These are phyloP conservation scores for Metellina segmentata DNA, from an alignment of 2,888 invertebrate genomes.

Conservation along the genomic window DNA sequence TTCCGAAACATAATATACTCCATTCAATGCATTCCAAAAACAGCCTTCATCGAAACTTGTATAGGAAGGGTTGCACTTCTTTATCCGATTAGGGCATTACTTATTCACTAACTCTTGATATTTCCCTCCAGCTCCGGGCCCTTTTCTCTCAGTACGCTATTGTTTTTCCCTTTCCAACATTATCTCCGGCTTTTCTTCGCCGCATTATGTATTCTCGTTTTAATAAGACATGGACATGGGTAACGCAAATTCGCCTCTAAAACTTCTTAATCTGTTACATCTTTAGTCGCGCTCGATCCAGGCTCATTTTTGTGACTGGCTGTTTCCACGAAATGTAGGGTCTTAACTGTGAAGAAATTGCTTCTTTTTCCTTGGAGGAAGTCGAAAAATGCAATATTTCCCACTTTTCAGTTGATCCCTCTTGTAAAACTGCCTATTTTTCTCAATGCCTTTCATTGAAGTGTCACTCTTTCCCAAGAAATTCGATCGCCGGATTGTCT, in stretches of 20 bases:
- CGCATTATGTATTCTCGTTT: conserved; percentile 69
- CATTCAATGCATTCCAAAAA: conserved; percentile 69
- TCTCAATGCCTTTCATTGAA: background rate
- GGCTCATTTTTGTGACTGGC: background rate
- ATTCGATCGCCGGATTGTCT: no score
- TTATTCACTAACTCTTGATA: conserved; percentile 73
- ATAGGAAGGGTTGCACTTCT: conserved; percentile 57
- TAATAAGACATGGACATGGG: conserved; percentile 70
- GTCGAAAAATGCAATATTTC: background rate
- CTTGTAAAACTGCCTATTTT: background rate
- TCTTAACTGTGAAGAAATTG: background rate
- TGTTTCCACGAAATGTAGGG: no score
- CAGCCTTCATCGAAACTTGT: conserved; percentile 46
- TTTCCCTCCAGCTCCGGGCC: conserved; percentile 37
- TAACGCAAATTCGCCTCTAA: conserved; percentile 53
- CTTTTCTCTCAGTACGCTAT: conserved; percentile 42
- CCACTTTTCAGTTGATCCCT: background rate
- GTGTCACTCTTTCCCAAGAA: no score
- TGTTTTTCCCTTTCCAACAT: conserved; percentile 63
- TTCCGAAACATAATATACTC: conserved; percentile 63
- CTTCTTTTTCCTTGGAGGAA: background rate
- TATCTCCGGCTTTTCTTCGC: conserved; percentile 61
- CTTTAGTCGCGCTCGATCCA: background rate
- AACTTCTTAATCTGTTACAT: conserved; percentile 69
- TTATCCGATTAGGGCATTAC: conserved; percentile 74